Conservation (phyloP, 2,888 invertebrate genomes). For the Amiota communis region DNA sequence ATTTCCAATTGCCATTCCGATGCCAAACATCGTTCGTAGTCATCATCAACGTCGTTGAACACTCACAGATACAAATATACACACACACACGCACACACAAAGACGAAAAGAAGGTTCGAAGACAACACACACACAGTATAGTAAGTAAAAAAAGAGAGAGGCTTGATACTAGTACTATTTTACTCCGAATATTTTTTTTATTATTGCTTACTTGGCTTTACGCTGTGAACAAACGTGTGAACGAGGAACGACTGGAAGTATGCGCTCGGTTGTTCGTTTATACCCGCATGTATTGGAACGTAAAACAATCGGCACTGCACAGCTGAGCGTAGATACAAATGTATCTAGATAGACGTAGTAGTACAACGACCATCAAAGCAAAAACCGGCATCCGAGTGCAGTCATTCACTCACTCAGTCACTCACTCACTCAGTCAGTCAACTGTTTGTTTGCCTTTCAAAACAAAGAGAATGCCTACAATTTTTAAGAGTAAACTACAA, state of each 20-base stretch:
- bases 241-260: conserved; percentile 19
- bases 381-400: conserved; percentile 24
- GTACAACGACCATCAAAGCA: neutral
- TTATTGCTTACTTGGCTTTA: conserved; percentile 12
- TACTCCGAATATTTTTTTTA: conserved; percentile 15
- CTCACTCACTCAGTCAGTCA: neutral
- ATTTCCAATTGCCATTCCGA: conserved; percentile 32
- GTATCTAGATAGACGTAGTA: conserved; percentile 5
- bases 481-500: too few species aligned
- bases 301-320: conserved; percentile 3
- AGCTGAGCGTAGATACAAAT: conserved; percentile 27
- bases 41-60: neutral
- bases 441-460: too few species aligned
- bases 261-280: neutral
- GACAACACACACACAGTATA: too few species aligned
- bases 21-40: conserved; percentile 27
- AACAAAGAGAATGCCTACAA: too few species aligned
- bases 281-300: conserved; percentile 18
- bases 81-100: neutral
- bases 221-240: neutral
- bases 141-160: neutral
- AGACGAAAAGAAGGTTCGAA: neutral
- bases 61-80: conserved; percentile 7
- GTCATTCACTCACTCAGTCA: neutral
- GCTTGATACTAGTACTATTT: neutral